Evolutionary conservation across 2,113 vertebrate genomes (phyloP), one percentile per base, ranked within the genome.

Genomic region (Heteronetta atricapilla): DNA sequence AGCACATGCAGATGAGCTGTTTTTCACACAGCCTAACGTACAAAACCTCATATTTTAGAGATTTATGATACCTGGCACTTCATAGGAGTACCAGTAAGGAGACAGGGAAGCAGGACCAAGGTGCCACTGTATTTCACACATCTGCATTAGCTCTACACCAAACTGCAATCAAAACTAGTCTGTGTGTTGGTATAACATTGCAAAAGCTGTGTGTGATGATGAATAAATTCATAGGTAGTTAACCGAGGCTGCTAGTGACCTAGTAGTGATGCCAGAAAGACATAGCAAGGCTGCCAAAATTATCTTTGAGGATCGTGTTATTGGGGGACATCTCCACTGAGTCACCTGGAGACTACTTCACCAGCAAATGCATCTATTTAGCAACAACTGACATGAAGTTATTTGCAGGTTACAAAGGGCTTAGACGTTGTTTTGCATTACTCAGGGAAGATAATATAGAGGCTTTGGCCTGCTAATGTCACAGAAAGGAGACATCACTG

Each of bases 81-180:
- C 63, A 38, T 3, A 48, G 33, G 56, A 88, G 17, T 75, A 34
- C 34, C 90, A 77, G 38, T 29, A 76, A 87, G 63, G 34, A 86
- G 33, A 42, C 18, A 66, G 38, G 7, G 28, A 29, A 96, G 36
- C 63, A 66, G 55, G 25, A 80, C 50, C 82, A 67, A 86, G 78
- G 36, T 89, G 55, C 55, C 77, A 89, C 40, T 63, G 40, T 72
- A 25, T 73, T 85, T 92, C 67, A 58, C 72, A 42, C 2, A 2
- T 64, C 42, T 87, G 23, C 68, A 28, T 82, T 82, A 66, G 38
- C 66, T 79, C 20, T 31, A 42, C 34, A 23, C 13, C 76, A 62
- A 95, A 89, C 23, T 82, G 79, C 70, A 93, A 63, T 46, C 50
- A 76, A 70, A 93, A 42, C 82, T 83, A 14, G 66, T 86, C 63